Percentiles rank a stretch among this genome's conserved stretches.
Conservation (phyloP, 1,140 invertebrate genomes). For the Zaprionus ornatus region DNA sequence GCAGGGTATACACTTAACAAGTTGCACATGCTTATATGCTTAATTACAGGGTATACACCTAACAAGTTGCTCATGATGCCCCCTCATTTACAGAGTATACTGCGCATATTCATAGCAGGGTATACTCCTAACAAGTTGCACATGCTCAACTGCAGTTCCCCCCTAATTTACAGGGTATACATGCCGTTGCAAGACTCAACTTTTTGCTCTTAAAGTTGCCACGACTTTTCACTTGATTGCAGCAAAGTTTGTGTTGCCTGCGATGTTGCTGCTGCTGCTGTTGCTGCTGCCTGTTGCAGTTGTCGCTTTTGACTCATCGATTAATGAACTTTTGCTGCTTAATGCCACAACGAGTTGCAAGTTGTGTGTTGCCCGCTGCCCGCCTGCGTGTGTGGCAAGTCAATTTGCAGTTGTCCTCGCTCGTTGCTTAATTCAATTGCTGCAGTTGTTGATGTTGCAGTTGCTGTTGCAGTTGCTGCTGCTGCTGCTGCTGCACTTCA, state of each 20-base stretch:
- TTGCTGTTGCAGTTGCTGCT: neutral
- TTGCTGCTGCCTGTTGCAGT: conserved; percentile 8
- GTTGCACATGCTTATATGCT: too few species aligned
- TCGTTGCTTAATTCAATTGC: conserved; percentile 49
- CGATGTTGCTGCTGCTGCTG: neutral
- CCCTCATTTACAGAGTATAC: too few species aligned
- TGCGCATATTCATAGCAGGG: too few species aligned
- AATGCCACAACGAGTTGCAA: conserved; percentile 30
- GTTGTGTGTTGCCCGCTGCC: neutral
- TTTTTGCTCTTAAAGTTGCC: neutral
- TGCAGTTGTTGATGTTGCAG: conserved; percentile 6
- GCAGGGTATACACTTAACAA: too few species aligned
- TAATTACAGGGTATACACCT: too few species aligned
- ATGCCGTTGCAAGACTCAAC: neutral
- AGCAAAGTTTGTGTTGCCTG: neutral
- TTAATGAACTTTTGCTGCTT: conserved; percentile 45
- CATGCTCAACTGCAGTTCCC: too few species aligned
- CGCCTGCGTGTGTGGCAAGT: conserved; percentile 22
- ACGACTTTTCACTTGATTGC: conserved; percentile 4
- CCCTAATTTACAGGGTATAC: neutral
- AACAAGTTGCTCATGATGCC: too few species aligned
- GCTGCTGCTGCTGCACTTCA: conserved; percentile 9
- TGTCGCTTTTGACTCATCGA: conserved; percentile 26
- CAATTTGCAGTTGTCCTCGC: conserved; percentile 46
- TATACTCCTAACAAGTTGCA: too few species aligned